Evolutionary conservation across 2,888 invertebrate genomes (phyloP).

Genomic region (Choreutis nemorana): DNA sequence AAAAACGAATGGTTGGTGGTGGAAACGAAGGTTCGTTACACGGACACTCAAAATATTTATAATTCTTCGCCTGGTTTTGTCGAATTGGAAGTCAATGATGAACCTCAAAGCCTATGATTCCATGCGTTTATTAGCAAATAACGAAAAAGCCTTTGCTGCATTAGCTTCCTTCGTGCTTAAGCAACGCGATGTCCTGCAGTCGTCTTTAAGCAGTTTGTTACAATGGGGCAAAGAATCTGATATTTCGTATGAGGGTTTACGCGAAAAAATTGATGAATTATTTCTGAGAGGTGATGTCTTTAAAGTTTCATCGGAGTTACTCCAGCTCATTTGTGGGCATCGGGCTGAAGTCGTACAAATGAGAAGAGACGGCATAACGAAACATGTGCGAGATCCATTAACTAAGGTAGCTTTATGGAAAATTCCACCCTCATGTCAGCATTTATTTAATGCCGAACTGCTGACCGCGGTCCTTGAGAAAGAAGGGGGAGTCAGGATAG

Average conservation of each 20-base stretch:
- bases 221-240: not conserved
- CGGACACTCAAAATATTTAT: conserved; percentile 1
- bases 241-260: not conserved
- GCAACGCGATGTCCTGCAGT: conserved; percentile 1
- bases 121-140: not conserved
- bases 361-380: too few relatives aligned
- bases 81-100: conserved; percentile 2
- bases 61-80: conserved; percentile 1
- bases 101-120: conserved; percentile 1
- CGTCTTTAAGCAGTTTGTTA: not conserved
- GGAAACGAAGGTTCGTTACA: too few relatives aligned
- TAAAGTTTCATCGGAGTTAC: not conserved
- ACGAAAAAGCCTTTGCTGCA: too few relatives aligned
- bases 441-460: too few relatives aligned
- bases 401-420: too few relatives aligned
- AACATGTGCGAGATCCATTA: too few relatives aligned
- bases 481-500: too few relatives aligned
- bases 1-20: not conserved
- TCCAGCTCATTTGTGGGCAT: not conserved
- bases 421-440: too few relatives aligned
- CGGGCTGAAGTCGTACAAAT: conserved; percentile 2
- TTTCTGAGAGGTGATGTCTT: not conserved
- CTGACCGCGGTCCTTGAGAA: too few relatives aligned
- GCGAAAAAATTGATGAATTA: not conserved
- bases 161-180: too few relatives aligned